Percentiles rank a stretch among this genome's conserved stretches.
These are phyloP conservation scores for Leptobrachium leishanense DNA, from an alignment of 2,113 vertebrate genomes.

Conservation along the genomic window DNA sequence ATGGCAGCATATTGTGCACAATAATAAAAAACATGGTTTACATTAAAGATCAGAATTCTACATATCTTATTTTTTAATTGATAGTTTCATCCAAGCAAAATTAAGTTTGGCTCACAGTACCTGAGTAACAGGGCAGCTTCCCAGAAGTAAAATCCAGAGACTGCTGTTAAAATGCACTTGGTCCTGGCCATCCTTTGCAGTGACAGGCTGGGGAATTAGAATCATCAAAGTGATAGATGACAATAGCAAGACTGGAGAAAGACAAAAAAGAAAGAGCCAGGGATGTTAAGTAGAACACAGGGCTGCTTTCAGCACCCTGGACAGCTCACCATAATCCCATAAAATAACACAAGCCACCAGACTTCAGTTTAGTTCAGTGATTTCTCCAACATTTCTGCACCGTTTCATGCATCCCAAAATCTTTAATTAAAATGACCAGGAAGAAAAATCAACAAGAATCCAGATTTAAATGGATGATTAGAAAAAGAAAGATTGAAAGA, in stretches of 20 bases:
- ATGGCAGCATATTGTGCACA: too few species aligned
- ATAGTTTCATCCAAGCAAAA: background rate
- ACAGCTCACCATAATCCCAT: constrained; percentile 35
- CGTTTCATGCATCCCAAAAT: background rate
- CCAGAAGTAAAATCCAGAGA: constrained; percentile 77
- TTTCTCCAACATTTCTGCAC: background rate
- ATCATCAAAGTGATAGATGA: constrained; percentile 41
- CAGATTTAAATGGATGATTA: background rate
- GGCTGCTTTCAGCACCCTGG: constrained; percentile 30
- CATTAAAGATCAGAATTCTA: too few species aligned
- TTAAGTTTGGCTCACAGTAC: constrained; percentile 57
- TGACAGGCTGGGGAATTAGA: constrained; percentile 23
- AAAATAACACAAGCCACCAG: background rate
- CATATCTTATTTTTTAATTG: background rate
- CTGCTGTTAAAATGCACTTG: constrained; percentile 63
- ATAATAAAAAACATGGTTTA: too few species aligned
- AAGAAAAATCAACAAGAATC: background rate
- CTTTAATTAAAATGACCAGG: background rate
- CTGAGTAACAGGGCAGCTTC: constrained; percentile 74
- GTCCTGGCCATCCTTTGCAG: constrained; percentile 59
- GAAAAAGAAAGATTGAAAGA: background rate
- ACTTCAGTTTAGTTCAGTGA: background rate
- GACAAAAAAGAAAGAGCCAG: background rate
- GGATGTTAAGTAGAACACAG: background rate
- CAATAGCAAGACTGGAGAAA: background rate